Base-by-base conservation (phyloP, 2,888 invertebrate species). In the Pimpla rufipes region DNA sequence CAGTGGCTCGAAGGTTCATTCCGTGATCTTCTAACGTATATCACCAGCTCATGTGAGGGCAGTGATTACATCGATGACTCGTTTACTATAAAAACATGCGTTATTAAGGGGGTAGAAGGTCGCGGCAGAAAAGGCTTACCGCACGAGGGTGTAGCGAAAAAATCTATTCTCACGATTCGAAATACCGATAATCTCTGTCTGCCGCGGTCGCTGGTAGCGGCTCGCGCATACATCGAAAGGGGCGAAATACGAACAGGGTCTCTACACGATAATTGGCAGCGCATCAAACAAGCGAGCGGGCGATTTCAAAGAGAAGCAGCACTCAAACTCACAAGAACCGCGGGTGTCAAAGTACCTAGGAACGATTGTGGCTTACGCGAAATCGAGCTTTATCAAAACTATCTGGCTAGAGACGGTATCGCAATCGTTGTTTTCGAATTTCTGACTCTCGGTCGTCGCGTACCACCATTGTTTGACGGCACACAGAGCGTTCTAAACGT, bases 401-500 rank as follows among this genome's bases (percentile, higher is more conserved):
- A 67, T 29, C 45, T 67, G 16, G 29, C 45, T 5, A 62, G 5
- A 21, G 74, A 64, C 7, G 90, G 89, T 42, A 57, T 67, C 11
- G 76, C 45, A 10, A n/a, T n/a, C n/a, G n/a, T n/a, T n/a, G n/a
- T n/a, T n/a, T n/a, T n/a, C n/a, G n/a, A n/a, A n/a, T n/a, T 57
- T 76, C 8, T 67, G 6, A 64, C 37, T n/a, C 2, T 75, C 0
- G 52, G 64, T 0, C 64, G 64, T 5, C 29, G 74, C 7, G 13
- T 16, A 29, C 6, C 29, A 29, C 57, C 76, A 6, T 35, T 76
- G 21, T 55, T 76, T 16, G 29, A 76, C 2, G 75, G 66, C 2
- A 67, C 52, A 35, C 23, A 67, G 10, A 29, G 35, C 0, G 45
- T 76, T 35, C 29, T 67, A 6, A 18, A 57, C 11, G 1, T 7